These are phyloP conservation scores for Desmophyllum pertusum DNA, from an alignment of 92 coral and sea anemone genomes.

Conservation along the genomic window DNA sequence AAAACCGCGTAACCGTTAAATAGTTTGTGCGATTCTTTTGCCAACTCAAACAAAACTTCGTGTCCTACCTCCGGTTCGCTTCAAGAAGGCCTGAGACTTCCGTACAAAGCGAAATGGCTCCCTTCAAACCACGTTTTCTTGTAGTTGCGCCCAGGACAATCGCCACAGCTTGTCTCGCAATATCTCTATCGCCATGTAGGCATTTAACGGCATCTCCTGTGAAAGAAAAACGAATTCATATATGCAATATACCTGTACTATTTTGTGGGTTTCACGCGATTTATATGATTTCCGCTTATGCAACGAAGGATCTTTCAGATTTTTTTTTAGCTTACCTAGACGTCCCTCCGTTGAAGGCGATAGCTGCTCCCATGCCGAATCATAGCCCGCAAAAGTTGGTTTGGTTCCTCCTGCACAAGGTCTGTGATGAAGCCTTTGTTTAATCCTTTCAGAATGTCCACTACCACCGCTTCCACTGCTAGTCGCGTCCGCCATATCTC, in stretches of 20 bases:
- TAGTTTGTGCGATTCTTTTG: not conserved
- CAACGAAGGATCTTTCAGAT: not conserved
- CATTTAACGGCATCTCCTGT: slow-evolving; percentile 12
- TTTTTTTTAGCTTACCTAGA: slow-evolving; percentile 23
- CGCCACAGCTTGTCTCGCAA: slow-evolving; percentile 63
- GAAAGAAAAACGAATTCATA: not conserved
- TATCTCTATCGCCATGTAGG: slow-evolving; percentile 52
- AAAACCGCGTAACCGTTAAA: not conserved
- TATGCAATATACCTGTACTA: not conserved
- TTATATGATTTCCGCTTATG: slow-evolving; percentile 8
- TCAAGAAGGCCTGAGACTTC: slow-evolving; percentile 60
- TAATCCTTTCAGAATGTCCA: slow-evolving; percentile 26
- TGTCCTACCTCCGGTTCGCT: slow-evolving; percentile 50
- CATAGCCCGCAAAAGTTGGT: not conserved
- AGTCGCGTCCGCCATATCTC: slow-evolving; percentile 30
- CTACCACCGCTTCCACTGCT: slow-evolving; percentile 39
- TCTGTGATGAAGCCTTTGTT: slow-evolving; percentile 2
- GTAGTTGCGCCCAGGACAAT: slow-evolving; percentile 62
- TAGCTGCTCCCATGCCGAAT: not conserved
- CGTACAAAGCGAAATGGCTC: slow-evolving; percentile 65
- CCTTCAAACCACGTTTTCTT: slow-evolving; percentile 43
- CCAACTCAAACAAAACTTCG: not conserved
- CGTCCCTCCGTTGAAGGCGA: not conserved
- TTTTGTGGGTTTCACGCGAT: slow-evolving; percentile 16
- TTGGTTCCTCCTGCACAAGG: not conserved